Percentiles rank a stretch among this genome's conserved stretches.
Conservation (phyloP, 2,888 invertebrate species). For the Byasa hedistus region DNA sequence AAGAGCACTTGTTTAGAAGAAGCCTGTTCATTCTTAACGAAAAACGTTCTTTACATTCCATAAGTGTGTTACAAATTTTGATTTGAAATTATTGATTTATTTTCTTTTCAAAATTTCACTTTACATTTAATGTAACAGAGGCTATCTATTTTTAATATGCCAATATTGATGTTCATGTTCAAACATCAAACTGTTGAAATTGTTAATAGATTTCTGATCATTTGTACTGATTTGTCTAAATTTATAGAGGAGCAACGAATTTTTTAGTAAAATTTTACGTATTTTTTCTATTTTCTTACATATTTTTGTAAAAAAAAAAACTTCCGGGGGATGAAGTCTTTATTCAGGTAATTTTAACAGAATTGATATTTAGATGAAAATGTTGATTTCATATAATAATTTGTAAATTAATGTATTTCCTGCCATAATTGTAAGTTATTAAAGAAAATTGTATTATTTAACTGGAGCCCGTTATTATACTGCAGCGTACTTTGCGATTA, state of each 20-base stretch:
- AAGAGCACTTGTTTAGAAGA: too few relatives aligned
- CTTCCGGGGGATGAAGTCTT: too few relatives aligned
- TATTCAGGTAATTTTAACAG: background rate
- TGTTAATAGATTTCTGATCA: background rate
- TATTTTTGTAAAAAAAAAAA: too few relatives aligned
- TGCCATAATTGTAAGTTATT: slow-evolving; percentile 22
- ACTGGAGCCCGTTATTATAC: slow-evolving; percentile 2
- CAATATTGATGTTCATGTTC: too few relatives aligned
- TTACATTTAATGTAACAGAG: too few relatives aligned
- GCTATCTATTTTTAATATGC: too few relatives aligned
- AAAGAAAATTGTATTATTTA: background rate
- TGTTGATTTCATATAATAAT: background rate
- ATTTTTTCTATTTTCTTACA: background rate
- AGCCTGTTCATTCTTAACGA: too few relatives aligned
- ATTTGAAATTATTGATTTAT: too few relatives aligned
- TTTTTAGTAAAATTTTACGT: background rate
- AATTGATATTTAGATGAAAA: background rate
- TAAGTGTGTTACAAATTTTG: too few relatives aligned
- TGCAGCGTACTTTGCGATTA: slow-evolving; percentile 8
- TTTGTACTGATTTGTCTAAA: background rate
- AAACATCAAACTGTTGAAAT: background rate
- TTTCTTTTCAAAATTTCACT: too few relatives aligned
- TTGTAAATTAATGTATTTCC: slow-evolving; percentile 13
- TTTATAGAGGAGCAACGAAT: background rate
- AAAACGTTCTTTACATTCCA: too few relatives aligned